Base-by-base conservation (phyloP, 2,797 vertebrate genomes). In the Falco rusticolus region DNA sequence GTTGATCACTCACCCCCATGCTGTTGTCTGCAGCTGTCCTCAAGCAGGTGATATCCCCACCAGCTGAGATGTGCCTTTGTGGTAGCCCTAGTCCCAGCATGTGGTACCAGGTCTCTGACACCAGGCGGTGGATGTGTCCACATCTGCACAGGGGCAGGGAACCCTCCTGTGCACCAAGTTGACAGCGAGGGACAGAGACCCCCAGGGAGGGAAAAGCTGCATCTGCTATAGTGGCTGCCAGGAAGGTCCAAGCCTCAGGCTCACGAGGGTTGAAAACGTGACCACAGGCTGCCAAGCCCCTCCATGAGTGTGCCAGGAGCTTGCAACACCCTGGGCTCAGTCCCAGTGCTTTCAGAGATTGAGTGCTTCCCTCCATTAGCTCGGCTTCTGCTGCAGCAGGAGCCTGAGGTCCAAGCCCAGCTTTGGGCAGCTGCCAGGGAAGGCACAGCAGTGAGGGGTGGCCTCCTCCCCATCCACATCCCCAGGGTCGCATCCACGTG, bases 1-100 rank as follows among this genome's bases (percentile, higher is more conserved):
- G 77, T 14, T 17, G 34, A 5, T 9, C 7, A 0, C 59, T 65
- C 8, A 0, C 26, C 51, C 37, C 13, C 2, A 2, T 34, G 33
- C 71, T 69, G 41, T 33, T 3, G 0, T n/a, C 68, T 39, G 34
- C 1, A 0, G 9, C 12, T 79, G 47, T 59, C 68, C 59, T 76
- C 68, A 13, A 12, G 82, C 4, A 16, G 11, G 26, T 26, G 47
- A 26, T 63, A 70, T 51, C 45, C 47, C 29, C 31, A 5, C 33
- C 51, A 37, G 51, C 33, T 59, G 28, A 66, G 48, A 28, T 0
- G 4, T 61, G 43, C 31, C 51, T 53, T 56, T 0, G 0, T 33
- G 37, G 31, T 14, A 61, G 47, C 54, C 26, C 3, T 0, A 57
- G 31, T 29, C 71, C 68, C 64, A 53, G 59, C 1, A 0, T 2